Percentiles rank a stretch among this genome's conserved stretches.
These are phyloP conservation scores for Scolanthus callimorphus DNA, from an alignment of 92 coral and sea anemone species.

Conservation along the genomic window DNA sequence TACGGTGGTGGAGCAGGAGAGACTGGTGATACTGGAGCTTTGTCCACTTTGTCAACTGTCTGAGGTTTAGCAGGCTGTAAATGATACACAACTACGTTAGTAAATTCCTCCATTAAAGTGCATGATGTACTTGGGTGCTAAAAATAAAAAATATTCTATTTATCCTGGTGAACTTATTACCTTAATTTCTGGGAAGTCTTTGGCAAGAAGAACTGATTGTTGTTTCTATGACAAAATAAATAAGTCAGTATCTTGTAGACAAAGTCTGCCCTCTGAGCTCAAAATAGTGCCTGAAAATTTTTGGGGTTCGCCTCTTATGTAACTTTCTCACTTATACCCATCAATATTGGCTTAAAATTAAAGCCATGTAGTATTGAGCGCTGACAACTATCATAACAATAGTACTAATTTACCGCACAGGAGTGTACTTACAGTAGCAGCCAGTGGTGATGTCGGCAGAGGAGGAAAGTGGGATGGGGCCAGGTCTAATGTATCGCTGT, in stretches of 20 bases:
- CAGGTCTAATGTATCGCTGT: slow-evolving; percentile 79
- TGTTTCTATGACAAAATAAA: not conserved
- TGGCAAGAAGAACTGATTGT: not conserved
- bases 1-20: too few species aligned
- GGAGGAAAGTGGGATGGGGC: slow-evolving; percentile 93
- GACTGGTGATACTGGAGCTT: too few species aligned
- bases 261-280: not conserved
- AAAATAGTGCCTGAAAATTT: too few species aligned
- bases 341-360: not conserved
- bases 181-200: slow-evolving; percentile 1
- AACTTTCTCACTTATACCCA: too few species aligned
- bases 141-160: not conserved
- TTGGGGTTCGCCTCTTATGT: too few species aligned
- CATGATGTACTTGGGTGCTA: not conserved
- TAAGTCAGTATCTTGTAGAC: not conserved
- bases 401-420: too few species aligned
- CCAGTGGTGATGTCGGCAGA: slow-evolving; percentile 71
- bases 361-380: not conserved
- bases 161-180: not conserved
- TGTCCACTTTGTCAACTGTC: slow-evolving; percentile 1
- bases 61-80: slow-evolving; percentile 1
- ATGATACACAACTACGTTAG: too few species aligned
- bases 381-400: not conserved
- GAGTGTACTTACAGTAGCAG: slow-evolving; percentile 11
- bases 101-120: not conserved